phyloP scores from a whole-genome alignment of 2,113 vertebrate species.

The Stomatorhinus ivindoensis region DNA sequence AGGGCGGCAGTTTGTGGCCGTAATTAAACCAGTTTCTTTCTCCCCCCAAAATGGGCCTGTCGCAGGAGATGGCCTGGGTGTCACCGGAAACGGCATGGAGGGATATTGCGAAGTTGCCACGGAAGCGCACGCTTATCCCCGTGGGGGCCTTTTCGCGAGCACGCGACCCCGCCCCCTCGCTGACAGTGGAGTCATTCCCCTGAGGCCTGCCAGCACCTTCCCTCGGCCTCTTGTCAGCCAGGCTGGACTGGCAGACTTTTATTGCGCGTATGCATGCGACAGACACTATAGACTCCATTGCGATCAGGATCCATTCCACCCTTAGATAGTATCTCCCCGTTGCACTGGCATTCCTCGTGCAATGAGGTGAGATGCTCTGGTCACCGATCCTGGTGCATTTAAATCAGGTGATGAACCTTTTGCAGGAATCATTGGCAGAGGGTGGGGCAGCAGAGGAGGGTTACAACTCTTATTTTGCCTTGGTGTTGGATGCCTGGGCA shows the following conservation, averaged over 20 bases:
- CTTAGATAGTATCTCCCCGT: neutral
- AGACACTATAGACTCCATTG: neutral
- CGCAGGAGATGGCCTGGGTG: neutral
- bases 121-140: neutral
- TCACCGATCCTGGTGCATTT: neutral
- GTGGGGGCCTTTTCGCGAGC: neutral
- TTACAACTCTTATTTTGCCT: conserved; percentile 26
- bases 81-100: neutral
- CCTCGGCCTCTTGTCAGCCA: neutral
- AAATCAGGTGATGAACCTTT: neutral
- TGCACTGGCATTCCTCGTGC: neutral
- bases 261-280: neutral
- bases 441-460: conserved; percentile 24
- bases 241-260: neutral
- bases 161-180: neutral
- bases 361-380: neutral
- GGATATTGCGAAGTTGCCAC: neutral
- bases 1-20: neutral
- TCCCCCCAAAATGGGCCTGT: neutral
- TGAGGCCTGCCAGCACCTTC: neutral
- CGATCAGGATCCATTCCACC: neutral
- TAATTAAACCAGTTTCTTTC: neutral
- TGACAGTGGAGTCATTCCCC: neutral
- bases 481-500: conserved; percentile 31
- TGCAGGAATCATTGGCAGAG: neutral